These are phyloP conservation scores for Teleopsis dalmanni DNA, from an alignment of 1,140 invertebrate genomes.

Conservation along the genomic window DNA sequence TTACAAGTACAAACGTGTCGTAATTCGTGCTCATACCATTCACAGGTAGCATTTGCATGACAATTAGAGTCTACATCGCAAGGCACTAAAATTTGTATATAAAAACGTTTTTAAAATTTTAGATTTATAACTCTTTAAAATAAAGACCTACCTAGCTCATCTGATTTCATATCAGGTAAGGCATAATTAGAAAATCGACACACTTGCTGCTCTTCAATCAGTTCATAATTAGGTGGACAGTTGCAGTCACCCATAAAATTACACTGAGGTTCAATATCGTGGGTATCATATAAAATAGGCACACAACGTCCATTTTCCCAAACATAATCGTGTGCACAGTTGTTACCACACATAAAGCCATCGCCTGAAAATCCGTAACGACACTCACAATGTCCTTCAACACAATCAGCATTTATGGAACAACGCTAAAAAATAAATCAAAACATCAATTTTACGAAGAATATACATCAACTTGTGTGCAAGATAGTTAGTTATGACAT, in stretches of 20 bases:
- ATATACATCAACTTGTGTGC: too few species aligned
- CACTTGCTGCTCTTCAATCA: conserved; percentile 17
- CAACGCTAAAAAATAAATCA: conserved; percentile 20
- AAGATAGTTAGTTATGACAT: too few species aligned
- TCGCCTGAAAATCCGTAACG: conserved; percentile 67
- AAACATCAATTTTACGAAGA: too few species aligned
- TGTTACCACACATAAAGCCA: conserved; percentile 57
- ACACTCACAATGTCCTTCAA: conserved; percentile 55
- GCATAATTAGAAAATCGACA: conserved; percentile 19
- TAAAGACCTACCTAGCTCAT: conserved; percentile 21
- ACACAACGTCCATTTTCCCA: conserved; percentile 35
- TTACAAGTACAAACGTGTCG: conserved; percentile 71
- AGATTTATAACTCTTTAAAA: not conserved
- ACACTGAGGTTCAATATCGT: conserved; percentile 24
- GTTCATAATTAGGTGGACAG: conserved; percentile 33
- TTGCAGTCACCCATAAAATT: conserved; percentile 25
- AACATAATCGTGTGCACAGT: conserved; percentile 41
- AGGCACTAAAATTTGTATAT: conserved; percentile 47
- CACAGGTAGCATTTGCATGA: conserved; percentile 67
- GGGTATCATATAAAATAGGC: conserved; percentile 21
- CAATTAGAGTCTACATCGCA: conserved; percentile 72
- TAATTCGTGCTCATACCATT: conserved; percentile 50
- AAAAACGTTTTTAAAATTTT: not conserved
- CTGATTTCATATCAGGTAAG: conserved; percentile 18
- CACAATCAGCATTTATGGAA: conserved; percentile 49